Conservation (phyloP, 2,797 vertebrate genomes). For the Ataeniobius toweri region DNA sequence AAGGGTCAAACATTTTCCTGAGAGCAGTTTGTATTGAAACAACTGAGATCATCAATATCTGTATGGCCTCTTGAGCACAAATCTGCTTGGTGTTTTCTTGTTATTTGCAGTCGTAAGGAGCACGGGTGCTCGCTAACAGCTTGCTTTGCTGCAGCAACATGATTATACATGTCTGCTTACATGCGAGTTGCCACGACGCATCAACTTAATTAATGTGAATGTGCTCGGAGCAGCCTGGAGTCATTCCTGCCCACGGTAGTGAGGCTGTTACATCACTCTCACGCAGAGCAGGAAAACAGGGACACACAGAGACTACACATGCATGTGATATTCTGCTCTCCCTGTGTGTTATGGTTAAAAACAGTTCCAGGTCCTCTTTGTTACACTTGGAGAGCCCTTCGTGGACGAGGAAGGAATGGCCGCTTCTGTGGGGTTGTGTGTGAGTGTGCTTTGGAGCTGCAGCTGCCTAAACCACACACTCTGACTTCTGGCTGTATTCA, state of each 20-base stretch:
- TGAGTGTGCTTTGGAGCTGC: slow-evolving; percentile 30
- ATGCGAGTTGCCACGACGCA: slow-evolving; percentile 72
- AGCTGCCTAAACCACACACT: slow-evolving; percentile 44
- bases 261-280: slow-evolving; percentile 65
- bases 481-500: slow-evolving; percentile 57
- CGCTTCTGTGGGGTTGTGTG: slow-evolving; percentile 3
- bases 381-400: slow-evolving; percentile 18
- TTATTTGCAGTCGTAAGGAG: slow-evolving; percentile 10
- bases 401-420: neutral
- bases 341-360: slow-evolving; percentile 9
- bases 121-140: slow-evolving; percentile 49
- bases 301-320: slow-evolving; percentile 22
- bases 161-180: slow-evolving; percentile 66
- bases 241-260: slow-evolving; percentile 66
- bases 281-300: slow-evolving; percentile 27
- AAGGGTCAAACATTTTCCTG: slow-evolving; percentile 38
- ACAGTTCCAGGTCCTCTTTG: slow-evolving; percentile 14
- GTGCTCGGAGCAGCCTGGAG: slow-evolving; percentile 63
- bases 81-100: slow-evolving; percentile 3
- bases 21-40: neutral
- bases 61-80: neutral
- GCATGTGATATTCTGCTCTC: slow-evolving; percentile 15
- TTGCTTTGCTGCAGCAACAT: slow-evolving; percentile 52
- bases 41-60: neutral
- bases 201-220: slow-evolving; percentile 76